These are phyloP conservation scores for Chymomyza costata DNA, from an alignment of 1,140 invertebrate genomes.

Conservation along the genomic window DNA sequence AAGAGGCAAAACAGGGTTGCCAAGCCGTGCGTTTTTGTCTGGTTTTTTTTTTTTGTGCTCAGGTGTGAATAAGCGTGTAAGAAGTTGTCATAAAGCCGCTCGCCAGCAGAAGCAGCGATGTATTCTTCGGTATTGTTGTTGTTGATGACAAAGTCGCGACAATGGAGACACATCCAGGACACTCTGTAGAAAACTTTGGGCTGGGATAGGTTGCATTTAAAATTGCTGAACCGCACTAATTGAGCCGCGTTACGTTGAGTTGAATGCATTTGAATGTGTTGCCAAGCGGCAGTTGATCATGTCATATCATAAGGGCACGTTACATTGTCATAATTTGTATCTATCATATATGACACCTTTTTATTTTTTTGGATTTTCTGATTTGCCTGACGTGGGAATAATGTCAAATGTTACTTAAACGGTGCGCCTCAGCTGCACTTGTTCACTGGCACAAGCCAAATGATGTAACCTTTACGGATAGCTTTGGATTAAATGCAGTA, in stretches of 20 bases:
- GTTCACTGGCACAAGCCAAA: too few relatives aligned
- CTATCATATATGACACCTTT: too few relatives aligned
- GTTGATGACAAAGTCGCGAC: conserved; percentile 6
- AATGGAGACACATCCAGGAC: conserved; percentile 18
- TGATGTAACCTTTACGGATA: too few relatives aligned
- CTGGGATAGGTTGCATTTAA: conserved; percentile 56
- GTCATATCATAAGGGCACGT: neutral
- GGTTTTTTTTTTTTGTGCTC: conserved; percentile 55
- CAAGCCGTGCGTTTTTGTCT: conserved; percentile 1
- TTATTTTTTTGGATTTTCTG: too few relatives aligned
- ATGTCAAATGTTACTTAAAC: too few relatives aligned
- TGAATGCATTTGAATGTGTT: conserved; percentile 71
- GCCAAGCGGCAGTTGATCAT: conserved; percentile 39
- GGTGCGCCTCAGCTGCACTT: too few relatives aligned
- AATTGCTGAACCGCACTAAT: conserved; percentile 69
- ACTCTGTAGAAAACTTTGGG: conserved; percentile 21
- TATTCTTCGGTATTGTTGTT: conserved; percentile 10
- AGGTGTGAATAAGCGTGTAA: conserved; percentile 73
- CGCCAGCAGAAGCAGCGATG: conserved; percentile 3
- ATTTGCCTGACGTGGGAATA: too few relatives aligned
- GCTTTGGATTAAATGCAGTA: too few relatives aligned
- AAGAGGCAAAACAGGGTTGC: too few relatives aligned
- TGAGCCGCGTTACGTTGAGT: conserved; percentile 72
- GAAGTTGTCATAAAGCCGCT: conserved; percentile 66
- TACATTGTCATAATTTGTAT: too few relatives aligned